A percentile compares a stretch with the other conserved stretches of the same genome.
These are phyloP conservation scores for Chrosomus eos DNA, from an alignment of 2,797 vertebrate species.

Conservation along the genomic window DNA sequence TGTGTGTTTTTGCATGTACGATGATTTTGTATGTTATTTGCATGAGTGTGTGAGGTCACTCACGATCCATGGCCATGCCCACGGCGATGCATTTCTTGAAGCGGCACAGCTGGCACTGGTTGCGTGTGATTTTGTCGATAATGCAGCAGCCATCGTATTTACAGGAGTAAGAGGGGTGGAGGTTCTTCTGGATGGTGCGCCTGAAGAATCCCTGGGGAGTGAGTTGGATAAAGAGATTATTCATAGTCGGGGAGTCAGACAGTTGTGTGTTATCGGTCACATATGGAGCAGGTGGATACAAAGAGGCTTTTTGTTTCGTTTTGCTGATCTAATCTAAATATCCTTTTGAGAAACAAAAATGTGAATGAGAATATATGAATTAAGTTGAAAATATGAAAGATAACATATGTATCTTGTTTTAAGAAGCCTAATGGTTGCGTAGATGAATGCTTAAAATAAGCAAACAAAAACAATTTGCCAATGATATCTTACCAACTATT, in stretches of 20 bases:
- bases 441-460: background rate
- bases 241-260: background rate
- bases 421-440: background rate
- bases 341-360: background rate
- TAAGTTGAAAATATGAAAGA: background rate
- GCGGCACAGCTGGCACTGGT: constrained; percentile 98
- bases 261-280: background rate
- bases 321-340: background rate
- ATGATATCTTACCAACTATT: background rate
- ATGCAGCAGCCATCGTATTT: constrained; percentile 97
- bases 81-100: constrained; percentile 98
- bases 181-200: constrained; percentile 98
- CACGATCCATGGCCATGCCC: constrained; percentile 99
- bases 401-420: background rate
- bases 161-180: constrained; percentile 95
- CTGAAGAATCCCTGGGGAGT: constrained; percentile 91
- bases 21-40: constrained; percentile 30
- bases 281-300: background rate
- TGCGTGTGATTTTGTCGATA: constrained; percentile 98
- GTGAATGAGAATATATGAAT: background rate
- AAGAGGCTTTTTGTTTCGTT: background rate
- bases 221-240: constrained; percentile 22
- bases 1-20: background rate
- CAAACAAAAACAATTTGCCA: background rate
- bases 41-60: constrained; percentile 67